Percentiles rank a stretch among this genome's conserved stretches.
phyloP scores from a whole-genome alignment of 2,797 vertebrate genomes.

The Tachyglossus aculeatus region DNA sequence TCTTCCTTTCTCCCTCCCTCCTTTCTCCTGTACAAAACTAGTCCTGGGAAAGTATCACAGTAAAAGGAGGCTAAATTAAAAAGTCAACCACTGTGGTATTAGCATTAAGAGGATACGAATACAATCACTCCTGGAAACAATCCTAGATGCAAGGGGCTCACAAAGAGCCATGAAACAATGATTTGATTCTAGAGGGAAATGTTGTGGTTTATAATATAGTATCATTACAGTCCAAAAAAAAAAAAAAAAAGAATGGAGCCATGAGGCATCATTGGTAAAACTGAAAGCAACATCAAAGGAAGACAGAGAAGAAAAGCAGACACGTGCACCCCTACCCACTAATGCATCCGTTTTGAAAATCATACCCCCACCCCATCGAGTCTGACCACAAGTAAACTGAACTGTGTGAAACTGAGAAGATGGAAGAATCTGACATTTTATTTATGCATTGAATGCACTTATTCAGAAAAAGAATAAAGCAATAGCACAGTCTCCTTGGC shows the following conservation, averaged over 20 bases:
- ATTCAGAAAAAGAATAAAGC: constrained; percentile 58
- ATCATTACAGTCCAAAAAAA: constrained; percentile 69
- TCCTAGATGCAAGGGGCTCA: constrained; percentile 65
- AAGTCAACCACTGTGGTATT: constrained; percentile 63
- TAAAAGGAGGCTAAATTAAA: constrained; percentile 68
- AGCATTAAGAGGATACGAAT: constrained; percentile 60
- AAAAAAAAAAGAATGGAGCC: constrained; percentile 46
- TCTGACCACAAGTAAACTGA: constrained; percentile 72
- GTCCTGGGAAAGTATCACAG: constrained; percentile 63
- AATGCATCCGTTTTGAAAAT: constrained; percentile 65
- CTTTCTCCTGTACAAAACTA: constrained; percentile 60
- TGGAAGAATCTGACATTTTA: constrained; percentile 62
- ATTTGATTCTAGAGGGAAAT: constrained; percentile 67
- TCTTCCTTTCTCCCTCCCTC: constrained; percentile 56
- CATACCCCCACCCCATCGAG: constrained; percentile 30
- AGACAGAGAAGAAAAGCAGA: constrained; percentile 63
- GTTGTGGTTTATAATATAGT: constrained; percentile 67
- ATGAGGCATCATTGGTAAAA: constrained; percentile 64
- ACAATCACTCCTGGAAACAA: constrained; percentile 59
- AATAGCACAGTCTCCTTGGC: constrained; percentile 58
- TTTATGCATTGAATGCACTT: constrained; percentile 69
- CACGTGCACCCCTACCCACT: constrained; percentile 63
- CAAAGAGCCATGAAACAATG: constrained; percentile 73
- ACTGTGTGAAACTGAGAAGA: constrained; percentile 50
- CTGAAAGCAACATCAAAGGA: constrained; percentile 68